Percentiles rank a stretch among this genome's conserved stretches.
phyloP scores from a whole-genome alignment of 1,140 invertebrate species.

The Battus philenor region DNA sequence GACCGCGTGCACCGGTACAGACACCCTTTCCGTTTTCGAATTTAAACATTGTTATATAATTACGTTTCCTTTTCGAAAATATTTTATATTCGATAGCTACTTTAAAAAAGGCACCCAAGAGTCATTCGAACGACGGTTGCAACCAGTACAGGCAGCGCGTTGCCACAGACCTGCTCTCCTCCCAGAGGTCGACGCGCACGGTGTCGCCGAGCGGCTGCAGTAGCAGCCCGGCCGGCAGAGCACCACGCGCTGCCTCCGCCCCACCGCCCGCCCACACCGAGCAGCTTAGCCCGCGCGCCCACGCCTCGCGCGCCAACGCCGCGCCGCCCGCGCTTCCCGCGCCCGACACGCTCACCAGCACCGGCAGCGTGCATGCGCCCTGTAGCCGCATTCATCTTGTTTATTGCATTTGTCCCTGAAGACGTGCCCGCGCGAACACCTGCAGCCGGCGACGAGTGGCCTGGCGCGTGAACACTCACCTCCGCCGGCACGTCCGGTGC shows the following conservation, averaged over 20 bases:
- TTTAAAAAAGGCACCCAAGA: too few species aligned
- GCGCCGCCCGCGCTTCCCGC: constrained; percentile 22
- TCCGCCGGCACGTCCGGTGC: constrained; percentile 20
- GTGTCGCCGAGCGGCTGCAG: constrained; percentile 27
- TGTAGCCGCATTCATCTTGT: constrained; percentile 36
- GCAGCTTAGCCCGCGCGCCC: constrained; percentile 27
- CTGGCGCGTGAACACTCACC: constrained; percentile 28
- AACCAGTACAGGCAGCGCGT: too few species aligned
- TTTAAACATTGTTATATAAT: too few species aligned
- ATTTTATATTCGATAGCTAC: too few species aligned
- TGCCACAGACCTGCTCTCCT: constrained; percentile 33
- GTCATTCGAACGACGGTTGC: too few species aligned
- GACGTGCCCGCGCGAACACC: not conserved
- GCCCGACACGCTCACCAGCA: constrained; percentile 16
- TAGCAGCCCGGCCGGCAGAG: constrained; percentile 24
- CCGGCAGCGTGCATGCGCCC: constrained; percentile 32
- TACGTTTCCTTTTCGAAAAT: too few species aligned
- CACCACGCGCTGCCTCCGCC: constrained; percentile 30
- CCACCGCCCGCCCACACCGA: constrained; percentile 21
- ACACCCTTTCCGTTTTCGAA: too few species aligned
- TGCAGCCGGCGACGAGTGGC: too few species aligned
- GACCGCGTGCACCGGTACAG: not conserved
- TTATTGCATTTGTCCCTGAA: too few species aligned
- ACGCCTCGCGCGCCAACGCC: constrained; percentile 33
- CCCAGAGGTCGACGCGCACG: constrained; percentile 33